Conservation (phyloP, 2,113 vertebrate species). For the Ptyas mucosa region DNA sequence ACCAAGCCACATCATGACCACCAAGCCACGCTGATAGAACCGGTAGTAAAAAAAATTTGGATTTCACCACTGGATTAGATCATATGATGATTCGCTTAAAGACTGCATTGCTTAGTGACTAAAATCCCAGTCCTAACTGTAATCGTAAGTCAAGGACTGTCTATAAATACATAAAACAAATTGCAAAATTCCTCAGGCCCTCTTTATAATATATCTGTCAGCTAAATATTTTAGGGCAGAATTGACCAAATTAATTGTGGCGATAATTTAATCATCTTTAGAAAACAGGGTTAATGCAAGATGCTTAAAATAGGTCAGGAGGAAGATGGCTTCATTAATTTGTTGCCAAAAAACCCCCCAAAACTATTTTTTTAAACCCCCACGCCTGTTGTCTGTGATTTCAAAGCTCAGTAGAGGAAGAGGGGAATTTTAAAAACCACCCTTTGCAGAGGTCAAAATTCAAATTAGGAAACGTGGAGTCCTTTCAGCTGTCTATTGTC, state of each 20-base stretch:
- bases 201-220: too few relatives aligned
- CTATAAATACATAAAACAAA: neutral
- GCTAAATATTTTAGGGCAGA: neutral
- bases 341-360: too few relatives aligned
- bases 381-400: neutral
- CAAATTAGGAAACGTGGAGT: neutral
- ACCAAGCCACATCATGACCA: too few relatives aligned
- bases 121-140: too few relatives aligned
- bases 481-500: neutral
- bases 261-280: neutral
- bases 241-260: neutral
- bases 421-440: neutral
- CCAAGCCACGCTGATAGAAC: too few relatives aligned
- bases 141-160: too few relatives aligned
- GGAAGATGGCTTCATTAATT: too few relatives aligned
- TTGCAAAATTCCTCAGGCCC: neutral
- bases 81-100: too few relatives aligned
- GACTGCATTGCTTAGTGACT: too few relatives aligned
- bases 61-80: too few relatives aligned
- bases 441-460: neutral
- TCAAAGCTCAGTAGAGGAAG: neutral
- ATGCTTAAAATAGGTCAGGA: neutral
- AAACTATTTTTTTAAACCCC: neutral
- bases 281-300: neutral
- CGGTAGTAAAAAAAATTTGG: too few relatives aligned